Evolutionary conservation across 2,113 vertebrate genomes (phyloP), one percentile per base, ranked within the genome.

Genomic region (Sinocyclocheilus maitianheensis): DNA sequence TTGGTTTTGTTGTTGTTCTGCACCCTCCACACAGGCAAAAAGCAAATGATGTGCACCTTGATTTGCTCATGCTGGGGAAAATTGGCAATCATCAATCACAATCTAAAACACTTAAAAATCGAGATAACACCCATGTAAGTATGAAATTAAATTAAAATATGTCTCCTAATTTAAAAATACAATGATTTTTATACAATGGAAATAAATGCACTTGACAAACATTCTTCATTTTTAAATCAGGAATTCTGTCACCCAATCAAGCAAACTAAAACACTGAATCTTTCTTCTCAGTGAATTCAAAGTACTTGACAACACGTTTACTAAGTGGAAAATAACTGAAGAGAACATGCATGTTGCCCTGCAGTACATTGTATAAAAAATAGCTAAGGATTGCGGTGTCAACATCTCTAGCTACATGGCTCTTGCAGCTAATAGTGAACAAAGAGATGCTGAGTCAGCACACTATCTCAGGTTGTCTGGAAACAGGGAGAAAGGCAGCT

Each of bases 361-460:
- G 40, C n/a, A 62, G 22, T n/a, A 62, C 58, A n/a, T 8, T 3
- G 7, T n/a, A 62, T 13, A 24, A 76, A 72, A 37, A 20, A 51
- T 20, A 71, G 16, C 16, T 20, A 37, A 72, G 16, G 40, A 75
- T 24, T 48, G 40, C 40, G 0, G 5, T 24, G 22, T 24, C 40
- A 48, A 48, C 43, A 14, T 12, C 12, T 76, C 43, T 76, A n/a
- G 43, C 43, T 76, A 37, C 18, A 43, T 2, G 37, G 69, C 37
- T 72, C 71, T 74, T 74, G 69, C 20, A 12, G 37, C 69, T 72
- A 43, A 72, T 72, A 40, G 18, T 43, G 43, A 76, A 76, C 43
- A 76, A 76, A 76, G 2, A 34, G 2, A 13, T 48, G 48, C 43
- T 24, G 74, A 76, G 43, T 76, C 74, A 48, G 74, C 74, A 76